phyloP scores from a whole-genome alignment of 2,888 invertebrate genomes.

The Aporophyla lueneburgensis region DNA sequence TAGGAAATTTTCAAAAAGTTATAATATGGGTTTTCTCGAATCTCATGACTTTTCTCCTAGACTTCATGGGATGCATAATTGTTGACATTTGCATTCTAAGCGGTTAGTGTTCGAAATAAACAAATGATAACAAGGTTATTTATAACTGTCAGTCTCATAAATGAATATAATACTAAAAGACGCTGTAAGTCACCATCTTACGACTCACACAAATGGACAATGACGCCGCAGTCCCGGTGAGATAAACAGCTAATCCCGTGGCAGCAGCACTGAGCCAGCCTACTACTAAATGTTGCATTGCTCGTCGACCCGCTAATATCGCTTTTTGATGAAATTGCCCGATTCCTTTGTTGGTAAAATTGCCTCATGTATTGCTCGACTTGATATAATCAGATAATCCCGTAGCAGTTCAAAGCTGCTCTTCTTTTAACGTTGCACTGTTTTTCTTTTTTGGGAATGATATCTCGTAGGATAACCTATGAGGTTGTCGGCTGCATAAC shows the following conservation, averaged over 20 bases:
- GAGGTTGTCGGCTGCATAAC: too few species aligned
- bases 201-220: constrained; percentile 55
- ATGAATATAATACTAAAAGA: too few species aligned
- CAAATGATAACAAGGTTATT: too few species aligned
- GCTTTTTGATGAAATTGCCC: neutral
- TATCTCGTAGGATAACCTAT: too few species aligned
- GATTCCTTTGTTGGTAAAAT: neutral
- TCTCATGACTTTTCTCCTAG: too few species aligned
- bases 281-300: constrained; percentile 5
- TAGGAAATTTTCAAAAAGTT: too few species aligned
- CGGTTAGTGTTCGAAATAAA: too few species aligned
- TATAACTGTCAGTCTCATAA: too few species aligned
- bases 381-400: neutral
- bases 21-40: too few species aligned
- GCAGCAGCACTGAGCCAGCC: constrained; percentile 28
- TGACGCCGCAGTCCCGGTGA: constrained; percentile 43
- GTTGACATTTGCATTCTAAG: too few species aligned
- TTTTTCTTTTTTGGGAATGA: too few species aligned
- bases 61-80: too few species aligned
- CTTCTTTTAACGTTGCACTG: neutral
- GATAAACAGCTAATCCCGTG: constrained; percentile 69
- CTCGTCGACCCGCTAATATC: constrained; percentile 26
- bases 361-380: neutral
- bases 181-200: constrained; percentile 4
- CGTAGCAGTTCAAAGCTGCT: neutral